These are phyloP conservation scores for Drosophila setifemur DNA, from an alignment of 1,140 invertebrate species.

Conservation along the genomic window DNA sequence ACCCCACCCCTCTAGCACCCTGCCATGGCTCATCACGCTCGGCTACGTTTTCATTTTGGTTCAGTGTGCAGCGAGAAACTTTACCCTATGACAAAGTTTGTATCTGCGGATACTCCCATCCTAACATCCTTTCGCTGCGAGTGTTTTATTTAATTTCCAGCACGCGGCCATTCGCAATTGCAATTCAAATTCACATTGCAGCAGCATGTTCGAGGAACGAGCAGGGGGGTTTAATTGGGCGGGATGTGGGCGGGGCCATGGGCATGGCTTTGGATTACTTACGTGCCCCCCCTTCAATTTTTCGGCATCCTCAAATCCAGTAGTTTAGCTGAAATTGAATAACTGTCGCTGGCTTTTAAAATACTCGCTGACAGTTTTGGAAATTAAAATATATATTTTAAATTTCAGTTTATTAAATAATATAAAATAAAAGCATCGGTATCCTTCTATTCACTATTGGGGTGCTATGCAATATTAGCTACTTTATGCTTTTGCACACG, in stretches of 20 bases:
- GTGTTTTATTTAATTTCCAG: conserved; percentile 65
- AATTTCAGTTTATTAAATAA: no score
- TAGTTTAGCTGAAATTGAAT: conserved; percentile 21
- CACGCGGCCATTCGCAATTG: conserved; percentile 56
- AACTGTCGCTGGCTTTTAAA: conserved; percentile 1
- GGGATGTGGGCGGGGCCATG: background rate
- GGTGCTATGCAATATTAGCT: no score
- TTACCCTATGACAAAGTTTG: conserved; percentile 58
- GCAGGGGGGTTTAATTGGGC: background rate
- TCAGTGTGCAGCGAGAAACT: conserved; percentile 52
- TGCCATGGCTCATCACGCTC: conserved; percentile 32
- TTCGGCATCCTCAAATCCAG: conserved; percentile 33
- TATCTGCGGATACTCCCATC: conserved; percentile 46
- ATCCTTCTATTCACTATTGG: no score
- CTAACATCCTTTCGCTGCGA: conserved; percentile 37
- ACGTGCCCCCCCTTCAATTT: conserved; percentile 10
- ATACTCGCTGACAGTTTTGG: no score
- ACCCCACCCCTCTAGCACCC: background rate
- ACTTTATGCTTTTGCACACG: no score
- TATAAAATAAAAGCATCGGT: no score
- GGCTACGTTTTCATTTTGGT: conserved; percentile 53
- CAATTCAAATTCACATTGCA: conserved; percentile 52
- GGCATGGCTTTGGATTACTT: conserved; percentile 24
- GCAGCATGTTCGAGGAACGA: background rate
- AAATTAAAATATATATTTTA: no score